phyloP scores from a whole-genome alignment of 2,113 vertebrate genomes.

The Hiodon tergisus region DNA sequence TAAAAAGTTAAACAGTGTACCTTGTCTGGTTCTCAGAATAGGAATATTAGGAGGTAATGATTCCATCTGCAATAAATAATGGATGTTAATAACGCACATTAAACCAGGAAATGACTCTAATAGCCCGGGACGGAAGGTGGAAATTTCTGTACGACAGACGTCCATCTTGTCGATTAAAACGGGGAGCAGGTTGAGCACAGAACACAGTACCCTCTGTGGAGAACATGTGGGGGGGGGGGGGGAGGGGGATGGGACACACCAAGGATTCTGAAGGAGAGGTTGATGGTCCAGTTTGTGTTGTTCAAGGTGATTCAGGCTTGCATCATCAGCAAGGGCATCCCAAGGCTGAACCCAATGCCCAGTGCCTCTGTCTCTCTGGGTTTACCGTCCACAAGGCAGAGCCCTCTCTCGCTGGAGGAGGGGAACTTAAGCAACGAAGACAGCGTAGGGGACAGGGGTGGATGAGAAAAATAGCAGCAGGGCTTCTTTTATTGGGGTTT shows the following conservation, averaged over 20 bases:
- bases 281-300: conserved; percentile 33
- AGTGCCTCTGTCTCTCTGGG: too few species aligned
- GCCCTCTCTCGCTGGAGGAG: too few species aligned
- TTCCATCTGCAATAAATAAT: conserved; percentile 68
- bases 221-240: not conserved
- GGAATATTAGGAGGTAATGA: conserved; percentile 46
- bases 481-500: too few species aligned
- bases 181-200: conserved; percentile 41
- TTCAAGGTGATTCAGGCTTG: conserved; percentile 33
- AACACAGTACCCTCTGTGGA: not conserved
- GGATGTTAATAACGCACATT: conserved; percentile 65
- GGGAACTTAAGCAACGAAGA: too few species aligned
- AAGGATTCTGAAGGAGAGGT: conserved; percentile 5
- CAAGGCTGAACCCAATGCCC: too few species aligned
- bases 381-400: too few species aligned
- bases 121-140: conserved; percentile 46
- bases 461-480: too few species aligned
- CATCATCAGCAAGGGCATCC: not conserved
- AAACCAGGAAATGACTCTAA: conserved; percentile 69
- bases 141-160: conserved; percentile 54
- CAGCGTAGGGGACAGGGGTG: too few species aligned
- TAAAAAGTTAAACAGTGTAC: not conserved
- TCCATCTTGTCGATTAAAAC: conserved; percentile 64
- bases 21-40: conserved; percentile 20
- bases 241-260: too few species aligned